A percentile compares a stretch with the other conserved stretches of the same genome.
phyloP scores from a whole-genome alignment of 1,140 invertebrate genomes.

The Aphidius gifuensis region DNA sequence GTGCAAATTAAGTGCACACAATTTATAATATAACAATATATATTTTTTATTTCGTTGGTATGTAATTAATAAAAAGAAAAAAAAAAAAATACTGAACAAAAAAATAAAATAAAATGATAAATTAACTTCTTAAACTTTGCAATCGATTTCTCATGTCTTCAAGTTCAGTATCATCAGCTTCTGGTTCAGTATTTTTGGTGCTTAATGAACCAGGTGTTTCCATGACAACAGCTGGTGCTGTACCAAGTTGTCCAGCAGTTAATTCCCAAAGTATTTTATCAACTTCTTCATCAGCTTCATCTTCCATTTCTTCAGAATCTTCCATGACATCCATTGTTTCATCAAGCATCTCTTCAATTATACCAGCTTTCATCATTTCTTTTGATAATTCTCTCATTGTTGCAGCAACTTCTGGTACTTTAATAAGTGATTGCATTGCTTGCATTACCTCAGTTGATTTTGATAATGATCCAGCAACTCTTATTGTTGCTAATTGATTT shows the following conservation, averaged over 20 bases:
- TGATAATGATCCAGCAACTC: conserved; percentile 85
- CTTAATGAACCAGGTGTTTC: conserved; percentile 62
- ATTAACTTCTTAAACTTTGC: conserved; percentile 77
- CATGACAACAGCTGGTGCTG: conserved; percentile 76
- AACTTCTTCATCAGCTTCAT: conserved; percentile 89
- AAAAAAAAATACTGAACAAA: not conserved
- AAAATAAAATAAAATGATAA: not conserved
- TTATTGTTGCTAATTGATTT: conserved; percentile 89
- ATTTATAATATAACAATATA: too few relatives aligned
- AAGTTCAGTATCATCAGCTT: conserved; percentile 73
- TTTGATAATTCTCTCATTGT: conserved; percentile 98
- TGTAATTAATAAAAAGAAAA: not conserved
- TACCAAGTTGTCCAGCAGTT: conserved; percentile 88
- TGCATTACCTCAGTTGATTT: conserved; percentile 97
- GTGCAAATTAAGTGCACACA: too few relatives aligned
- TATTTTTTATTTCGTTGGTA: too few relatives aligned
- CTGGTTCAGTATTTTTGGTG: conserved; percentile 47
- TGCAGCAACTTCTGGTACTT: conserved; percentile 87
- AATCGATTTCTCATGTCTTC: conserved; percentile 83
- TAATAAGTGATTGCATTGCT: conserved; percentile 89
- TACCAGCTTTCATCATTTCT: conserved; percentile 99
- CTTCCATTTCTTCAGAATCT: conserved; percentile 87
- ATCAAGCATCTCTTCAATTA: conserved; percentile 98
- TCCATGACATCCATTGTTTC: conserved; percentile 92
- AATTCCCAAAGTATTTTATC: conserved; percentile 96